phyloP scores from a whole-genome alignment of 2,888 invertebrate species.

The Euphydryas editha region DNA sequence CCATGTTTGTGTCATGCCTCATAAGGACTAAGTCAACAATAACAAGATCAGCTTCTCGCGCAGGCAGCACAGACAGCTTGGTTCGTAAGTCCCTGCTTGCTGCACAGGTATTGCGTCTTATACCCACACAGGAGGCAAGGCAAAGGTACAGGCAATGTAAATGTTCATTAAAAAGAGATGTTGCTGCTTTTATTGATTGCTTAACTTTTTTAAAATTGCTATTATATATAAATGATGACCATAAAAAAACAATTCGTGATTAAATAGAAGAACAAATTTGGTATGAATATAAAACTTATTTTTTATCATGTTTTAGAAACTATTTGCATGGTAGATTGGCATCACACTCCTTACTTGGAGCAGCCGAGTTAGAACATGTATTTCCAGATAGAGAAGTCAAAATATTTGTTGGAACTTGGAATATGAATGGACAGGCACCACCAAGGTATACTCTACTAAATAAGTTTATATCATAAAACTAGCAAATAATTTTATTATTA shows the following conservation, averaged over 20 bases:
- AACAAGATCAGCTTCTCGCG: conserved; percentile 70
- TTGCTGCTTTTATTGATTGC: neutral
- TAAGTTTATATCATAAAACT: neutral
- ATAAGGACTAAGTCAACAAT: conserved; percentile 73
- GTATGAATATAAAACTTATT: neutral
- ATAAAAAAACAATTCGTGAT: neutral
- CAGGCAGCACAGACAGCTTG: conserved; percentile 86
- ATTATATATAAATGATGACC: neutral
- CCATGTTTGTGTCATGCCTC: conserved; percentile 35
- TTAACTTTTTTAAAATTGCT: neutral
- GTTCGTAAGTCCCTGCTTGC: conserved; percentile 90
- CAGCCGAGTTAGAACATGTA: conserved; percentile 92
- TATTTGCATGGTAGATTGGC: conserved; percentile 91
- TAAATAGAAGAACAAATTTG: neutral
- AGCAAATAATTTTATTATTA: too few species aligned
- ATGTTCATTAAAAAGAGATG: neutral
- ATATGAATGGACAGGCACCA: conserved; percentile 96
- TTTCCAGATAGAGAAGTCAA: conserved; percentile 93
- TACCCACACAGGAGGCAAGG: conserved; percentile 91
- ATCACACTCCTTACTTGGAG: conserved; percentile 91
- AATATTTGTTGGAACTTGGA: conserved; percentile 97
- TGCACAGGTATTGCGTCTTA: conserved; percentile 91
- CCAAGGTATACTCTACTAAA: conserved; percentile 80
- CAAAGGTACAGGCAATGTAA: conserved; percentile 82
- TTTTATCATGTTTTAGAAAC: conserved; percentile 82